Base-by-base conservation (phyloP, 2,797 vertebrate genomes). In the Phalloptychus januarius region DNA sequence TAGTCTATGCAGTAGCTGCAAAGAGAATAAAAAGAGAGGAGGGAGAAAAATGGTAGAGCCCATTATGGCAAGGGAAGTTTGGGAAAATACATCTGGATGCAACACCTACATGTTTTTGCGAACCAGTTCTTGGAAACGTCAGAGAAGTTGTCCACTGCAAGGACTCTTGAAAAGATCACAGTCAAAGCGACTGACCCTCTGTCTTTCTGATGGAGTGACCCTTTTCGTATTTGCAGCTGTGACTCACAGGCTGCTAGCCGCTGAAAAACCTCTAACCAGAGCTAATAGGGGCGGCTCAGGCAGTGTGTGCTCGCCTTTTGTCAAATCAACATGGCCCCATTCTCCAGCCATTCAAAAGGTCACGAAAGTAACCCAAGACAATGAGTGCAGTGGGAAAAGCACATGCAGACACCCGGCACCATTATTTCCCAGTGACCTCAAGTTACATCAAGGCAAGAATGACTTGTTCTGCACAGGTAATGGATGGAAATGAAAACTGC, bases 331-430 rank as follows among this genome's bases (percentile, higher is more conserved):
- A 80, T 40, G 79, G 75, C 85, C 85, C 75, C 63, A 85, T 85
- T 91, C 86, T 85, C 85, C 16, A 65, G 85, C 77, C 77, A 80
- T 80, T 85, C 70, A 84, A 89, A 92, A 91, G 88, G 89, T 93
- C 86, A 85, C 74, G 18, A 70, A 79, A 85, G 87, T 87, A 92
- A 91, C 83, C 83, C 72, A 85, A 91, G 90, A 88, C 90, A 90
- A 83, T 74, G 78, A 83, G 79, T 31, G 74, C 83, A 45, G 81
- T 61, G 82, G 82, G 85, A 86, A 84, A 88, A 82, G 76, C 81
- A 80, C 16, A 4, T 13, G 76, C 80, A 87, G 79, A 84, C 81
- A 80, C 36, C 63, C 75, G 80, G 31, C 44, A 63, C 79, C 63
- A 75, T 86, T 89, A 86, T 82, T 78, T 75, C 76, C 6, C 42